Evolutionary conservation across 2,888 invertebrate species (phyloP).

Genomic region (Troilus luridus): DNA sequence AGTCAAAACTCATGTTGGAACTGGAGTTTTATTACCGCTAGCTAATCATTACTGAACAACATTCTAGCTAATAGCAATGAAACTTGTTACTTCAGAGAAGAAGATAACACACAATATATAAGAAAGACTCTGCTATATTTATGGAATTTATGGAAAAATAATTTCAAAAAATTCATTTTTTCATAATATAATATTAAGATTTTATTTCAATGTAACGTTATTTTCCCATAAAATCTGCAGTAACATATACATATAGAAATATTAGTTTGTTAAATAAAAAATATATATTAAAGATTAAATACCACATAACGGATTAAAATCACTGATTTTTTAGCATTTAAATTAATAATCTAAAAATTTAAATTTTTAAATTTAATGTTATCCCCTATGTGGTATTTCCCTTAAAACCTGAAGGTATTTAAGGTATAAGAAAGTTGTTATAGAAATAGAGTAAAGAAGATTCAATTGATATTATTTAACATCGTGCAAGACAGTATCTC

Average conservation of each 20-base stretch:
- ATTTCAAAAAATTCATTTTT: neutral
- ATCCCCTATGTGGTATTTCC: neutral
- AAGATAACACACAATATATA: conserved; percentile 31
- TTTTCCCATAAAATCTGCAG: neutral
- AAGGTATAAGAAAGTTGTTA: neutral
- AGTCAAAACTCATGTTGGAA: no score
- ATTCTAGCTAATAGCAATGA: conserved; percentile 24
- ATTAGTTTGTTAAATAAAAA: conserved; percentile 27
- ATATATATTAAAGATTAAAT: neutral
- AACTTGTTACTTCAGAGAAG: conserved; percentile 42
- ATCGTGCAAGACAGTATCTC: neutral
- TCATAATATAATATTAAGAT: neutral
- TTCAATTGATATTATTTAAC: neutral
- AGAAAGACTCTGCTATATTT: neutral
- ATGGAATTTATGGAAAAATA: conserved; percentile 28
- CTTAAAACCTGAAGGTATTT: neutral
- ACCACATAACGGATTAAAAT: neutral
- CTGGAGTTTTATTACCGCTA: no score
- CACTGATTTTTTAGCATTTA: neutral
- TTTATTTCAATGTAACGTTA: neutral
- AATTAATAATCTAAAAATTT: no score
- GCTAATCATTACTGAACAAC: neutral
- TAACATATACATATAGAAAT: conserved; percentile 1
- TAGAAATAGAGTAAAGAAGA: neutral
- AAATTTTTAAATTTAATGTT: neutral